A percentile compares a stretch with the other conserved stretches of the same genome.
phyloP scores from a whole-genome alignment of 2,888 invertebrate species.

The Amphipyra berbera region DNA sequence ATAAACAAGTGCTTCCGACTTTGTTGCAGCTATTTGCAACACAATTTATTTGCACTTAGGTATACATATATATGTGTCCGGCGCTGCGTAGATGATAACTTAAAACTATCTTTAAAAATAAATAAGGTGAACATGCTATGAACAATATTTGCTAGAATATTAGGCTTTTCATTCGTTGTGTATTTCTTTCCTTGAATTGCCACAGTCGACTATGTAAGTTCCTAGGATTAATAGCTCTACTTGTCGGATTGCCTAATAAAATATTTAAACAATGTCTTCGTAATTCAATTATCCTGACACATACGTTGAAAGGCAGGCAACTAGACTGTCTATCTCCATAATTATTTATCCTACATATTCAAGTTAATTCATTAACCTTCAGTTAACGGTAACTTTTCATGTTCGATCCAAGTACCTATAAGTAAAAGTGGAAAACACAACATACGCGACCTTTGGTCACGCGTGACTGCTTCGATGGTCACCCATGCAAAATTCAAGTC shows the following conservation, averaged over 20 bases:
- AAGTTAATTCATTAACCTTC: conserved; percentile 5
- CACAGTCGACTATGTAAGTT: no score
- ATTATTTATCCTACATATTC: not conserved
- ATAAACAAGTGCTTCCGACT: no score
- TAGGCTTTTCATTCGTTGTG: not conserved
- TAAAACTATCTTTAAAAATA: not conserved
- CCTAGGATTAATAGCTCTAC: no score
- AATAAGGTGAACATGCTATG: not conserved
- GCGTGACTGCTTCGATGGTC: conserved; percentile 61
- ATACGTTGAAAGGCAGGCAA: not conserved
- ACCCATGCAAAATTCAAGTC: conserved; percentile 66
- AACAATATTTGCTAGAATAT: not conserved
- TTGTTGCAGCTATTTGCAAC: no score
- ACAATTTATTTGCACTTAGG: no score
- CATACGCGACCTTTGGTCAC: conserved; percentile 64
- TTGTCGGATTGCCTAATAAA: no score
- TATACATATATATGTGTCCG: no score
- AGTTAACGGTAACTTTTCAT: conserved; percentile 12
- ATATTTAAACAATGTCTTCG: no score
- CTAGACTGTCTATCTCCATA: not conserved
- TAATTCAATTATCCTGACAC: not conserved
- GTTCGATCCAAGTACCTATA: conserved; percentile 27
- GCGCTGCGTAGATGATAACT: no score
- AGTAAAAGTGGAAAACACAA: conserved; percentile 47
- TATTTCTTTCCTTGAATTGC: not conserved